Percentiles rank a stretch among this genome's conserved stretches.
Conservation (phyloP, 2,888 invertebrate genomes). For the Acronicta psi region DNA sequence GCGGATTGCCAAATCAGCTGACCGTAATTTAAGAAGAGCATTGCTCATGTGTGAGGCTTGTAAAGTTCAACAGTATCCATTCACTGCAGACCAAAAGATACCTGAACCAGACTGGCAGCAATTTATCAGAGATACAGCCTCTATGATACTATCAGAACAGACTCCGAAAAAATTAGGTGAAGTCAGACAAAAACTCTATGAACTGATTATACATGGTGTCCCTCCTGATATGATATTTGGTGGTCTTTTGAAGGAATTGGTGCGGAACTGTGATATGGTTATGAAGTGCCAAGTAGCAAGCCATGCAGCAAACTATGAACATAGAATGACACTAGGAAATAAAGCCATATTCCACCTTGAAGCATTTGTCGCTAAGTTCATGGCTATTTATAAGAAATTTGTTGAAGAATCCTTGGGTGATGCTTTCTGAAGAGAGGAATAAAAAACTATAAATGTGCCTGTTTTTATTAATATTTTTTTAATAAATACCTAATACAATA, state of each 20-base stretch:
- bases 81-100: constrained; percentile 93
- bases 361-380: constrained; percentile 98
- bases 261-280: constrained; percentile 96
- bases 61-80: constrained; percentile 97
- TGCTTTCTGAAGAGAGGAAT: constrained; percentile 74
- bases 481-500: constrained; percentile 42
- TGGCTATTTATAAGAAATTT: constrained; percentile 97
- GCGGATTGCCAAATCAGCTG: constrained; percentile 93
- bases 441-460: constrained; percentile 33
- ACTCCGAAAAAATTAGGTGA: constrained; percentile 95
- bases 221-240: constrained; percentile 97
- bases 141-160: constrained; percentile 95
- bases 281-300: constrained; percentile 95
- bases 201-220: constrained; percentile 97
- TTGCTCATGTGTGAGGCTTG: constrained; percentile 98
- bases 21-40: constrained; percentile 97
- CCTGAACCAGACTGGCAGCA: constrained; percentile 97
- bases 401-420: constrained; percentile 92
- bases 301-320: constrained; percentile 97
- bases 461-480: constrained; percentile 36
- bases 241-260: constrained; percentile 94
- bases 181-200: constrained; percentile 96
- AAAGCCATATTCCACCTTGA: constrained; percentile 99
- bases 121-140: constrained; percentile 95
- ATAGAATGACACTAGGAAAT: constrained; percentile 96